These are phyloP conservation scores for Stenichneumon culpator DNA, from an alignment of 2,888 invertebrate species.

Conservation along the genomic window DNA sequence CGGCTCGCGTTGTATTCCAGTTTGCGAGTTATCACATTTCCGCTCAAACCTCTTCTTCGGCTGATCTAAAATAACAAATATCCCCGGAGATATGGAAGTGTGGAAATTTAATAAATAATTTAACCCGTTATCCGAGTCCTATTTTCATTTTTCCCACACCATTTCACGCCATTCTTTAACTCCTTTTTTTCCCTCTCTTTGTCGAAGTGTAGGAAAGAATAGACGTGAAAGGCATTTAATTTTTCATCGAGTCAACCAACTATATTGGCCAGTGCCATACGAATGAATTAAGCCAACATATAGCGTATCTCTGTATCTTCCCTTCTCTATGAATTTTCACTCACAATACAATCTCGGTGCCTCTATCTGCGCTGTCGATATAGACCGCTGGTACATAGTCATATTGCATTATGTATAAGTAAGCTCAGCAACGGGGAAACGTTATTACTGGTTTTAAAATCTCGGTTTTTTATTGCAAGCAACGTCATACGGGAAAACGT, in stretches of 20 bases:
- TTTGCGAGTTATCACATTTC: background rate
- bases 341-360: constrained; percentile 44
- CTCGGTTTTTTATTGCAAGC: too few relatives aligned
- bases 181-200: constrained; percentile 40
- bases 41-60: too few relatives aligned
- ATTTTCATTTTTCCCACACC: constrained; percentile 19
- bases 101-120: background rate
- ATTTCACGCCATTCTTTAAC: constrained; percentile 14
- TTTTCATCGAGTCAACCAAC: constrained; percentile 73
- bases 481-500: too few relatives aligned
- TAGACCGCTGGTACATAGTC: constrained; percentile 33
- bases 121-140: constrained; percentile 15
- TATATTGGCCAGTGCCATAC: constrained; percentile 52
- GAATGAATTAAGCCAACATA: constrained; percentile 33
- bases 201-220: constrained; percentile 68
- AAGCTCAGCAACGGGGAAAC: background rate
- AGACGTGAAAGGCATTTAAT: constrained; percentile 74
- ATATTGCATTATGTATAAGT: constrained; percentile 31
- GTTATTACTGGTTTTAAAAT: too few relatives aligned
- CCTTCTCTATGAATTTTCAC: constrained; percentile 63
- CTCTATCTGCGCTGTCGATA: constrained; percentile 27
- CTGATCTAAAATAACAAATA: too few relatives aligned
- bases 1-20: background rate
- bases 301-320: constrained; percentile 47
- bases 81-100: background rate